Evolutionary conservation across 2,113 vertebrate genomes (phyloP).

Genomic region (Climacteris rufus): DNA sequence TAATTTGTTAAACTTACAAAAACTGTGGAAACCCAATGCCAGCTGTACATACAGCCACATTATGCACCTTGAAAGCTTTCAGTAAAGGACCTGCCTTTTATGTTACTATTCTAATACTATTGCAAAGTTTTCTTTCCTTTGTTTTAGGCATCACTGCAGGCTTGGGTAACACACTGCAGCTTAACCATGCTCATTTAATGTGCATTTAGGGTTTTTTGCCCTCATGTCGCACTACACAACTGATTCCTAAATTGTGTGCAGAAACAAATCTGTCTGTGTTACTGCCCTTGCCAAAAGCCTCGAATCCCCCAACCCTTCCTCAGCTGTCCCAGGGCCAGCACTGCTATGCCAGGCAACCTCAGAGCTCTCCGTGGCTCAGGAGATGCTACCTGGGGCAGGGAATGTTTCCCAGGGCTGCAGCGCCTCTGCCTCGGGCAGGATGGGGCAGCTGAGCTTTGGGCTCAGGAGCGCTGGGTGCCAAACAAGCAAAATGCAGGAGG

Average conservation of each 20-base stretch:
- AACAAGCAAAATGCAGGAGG: neutral
- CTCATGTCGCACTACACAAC: neutral
- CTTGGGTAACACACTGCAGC: neutral
- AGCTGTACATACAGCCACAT: too few species aligned
- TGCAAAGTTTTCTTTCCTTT: too few species aligned
- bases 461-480: neutral
- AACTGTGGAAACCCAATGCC: too few species aligned
- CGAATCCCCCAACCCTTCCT: neutral
- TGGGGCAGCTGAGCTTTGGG: too few species aligned
- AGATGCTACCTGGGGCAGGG: neutral
- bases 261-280: neutral
- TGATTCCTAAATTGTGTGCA: neutral
- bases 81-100: too few species aligned
- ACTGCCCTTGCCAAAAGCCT: neutral
- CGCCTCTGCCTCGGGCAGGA: neutral
- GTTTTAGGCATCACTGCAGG: too few species aligned
- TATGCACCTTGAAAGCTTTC: too few species aligned
- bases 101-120: too few species aligned
- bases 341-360: neutral
- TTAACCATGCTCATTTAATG: neutral
- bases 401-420: neutral
- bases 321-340: neutral
- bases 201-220: neutral
- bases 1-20: too few species aligned
- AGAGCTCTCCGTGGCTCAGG: neutral